Base-by-base conservation (phyloP, 2,113 vertebrate genomes). In the Micronycteris hirsuta region DNA sequence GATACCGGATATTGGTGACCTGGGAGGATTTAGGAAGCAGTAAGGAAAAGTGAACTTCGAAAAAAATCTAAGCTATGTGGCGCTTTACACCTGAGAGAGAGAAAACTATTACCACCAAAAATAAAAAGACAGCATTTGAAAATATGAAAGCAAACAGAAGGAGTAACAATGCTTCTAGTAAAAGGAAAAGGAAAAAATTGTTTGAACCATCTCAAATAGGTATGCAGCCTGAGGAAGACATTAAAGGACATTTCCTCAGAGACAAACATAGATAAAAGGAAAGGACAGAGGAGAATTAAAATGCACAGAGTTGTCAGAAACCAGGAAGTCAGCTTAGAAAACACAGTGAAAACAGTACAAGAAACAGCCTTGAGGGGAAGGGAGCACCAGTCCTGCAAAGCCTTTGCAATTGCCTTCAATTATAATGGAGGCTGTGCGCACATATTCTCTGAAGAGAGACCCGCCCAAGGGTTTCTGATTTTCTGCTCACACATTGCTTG, bases 1-100 rank as follows among this genome's bases (percentile, higher is more conserved):
- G 97, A 98, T 65, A 97, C 97, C 91, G 83, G 96, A 98, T 93
- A 97, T 95, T 97, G 97, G 96, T 98, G 94, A 97, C 97, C 96
- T 98, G 97, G 95, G 97, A 98, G 97, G 96, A 96, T 97, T 98
- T 96, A 97, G 96, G 96, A 97, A 96, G 97, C 84, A 96, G 96
- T 97, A 97, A 98, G 96, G 97, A 97, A 97, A 95, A 95, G 94
- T 92, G 96, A 97, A 96, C 96, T 98, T 81, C 13, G 77, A 96
- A 97, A 96, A 77, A 97, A 96, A 92, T 68, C 96, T 97, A 96
- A 97, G 91, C 95, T 97, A 97, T 89, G 95, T 89, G 96, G 96
- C 65, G 97, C 43, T 63, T 96, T 96, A 97, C 24, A 95, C 93
- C 96, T 86, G 89, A 95, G 92, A 95, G 82, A 89, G 71, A 93